A percentile compares a stretch with the other conserved stretches of the same genome.
phyloP scores from a whole-genome alignment of 2,113 vertebrate species.

The Paramormyrops kingsleyae region DNA sequence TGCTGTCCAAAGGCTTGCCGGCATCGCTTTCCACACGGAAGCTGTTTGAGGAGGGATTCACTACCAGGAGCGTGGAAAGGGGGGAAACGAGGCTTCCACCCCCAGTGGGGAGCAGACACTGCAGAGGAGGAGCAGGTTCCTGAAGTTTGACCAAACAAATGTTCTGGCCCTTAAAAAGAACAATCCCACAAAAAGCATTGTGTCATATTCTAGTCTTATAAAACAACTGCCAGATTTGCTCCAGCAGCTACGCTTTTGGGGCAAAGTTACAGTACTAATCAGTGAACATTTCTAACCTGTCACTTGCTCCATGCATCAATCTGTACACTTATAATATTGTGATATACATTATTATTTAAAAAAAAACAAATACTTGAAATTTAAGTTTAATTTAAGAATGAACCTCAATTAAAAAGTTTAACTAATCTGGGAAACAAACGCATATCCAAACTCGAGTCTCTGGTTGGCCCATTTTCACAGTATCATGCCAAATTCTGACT shows the following conservation, averaged over 20 bases:
- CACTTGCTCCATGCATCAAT: background rate
- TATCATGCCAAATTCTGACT: background rate
- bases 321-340: background rate
- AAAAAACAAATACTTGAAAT: background rate
- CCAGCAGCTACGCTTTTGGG: background rate
- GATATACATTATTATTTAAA: background rate
- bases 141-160: background rate
- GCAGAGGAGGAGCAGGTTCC: constrained; percentile 2
- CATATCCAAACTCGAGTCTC: background rate
- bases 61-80: constrained; percentile 9
- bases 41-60: background rate
- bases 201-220: background rate
- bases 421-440: background rate
- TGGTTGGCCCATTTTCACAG: background rate
- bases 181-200: background rate
- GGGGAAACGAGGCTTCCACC: background rate
- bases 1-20: background rate
- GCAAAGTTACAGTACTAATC: background rate
- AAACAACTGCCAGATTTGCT: background rate
- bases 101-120: constrained; percentile 1
- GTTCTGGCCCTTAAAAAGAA: background rate
- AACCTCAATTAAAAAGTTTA: background rate
- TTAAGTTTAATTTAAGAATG: background rate
- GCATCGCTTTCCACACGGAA: background rate
- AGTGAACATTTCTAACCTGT: background rate